Base-by-base conservation (phyloP, 2,797 vertebrate species). In the Danionella dracula region DNA sequence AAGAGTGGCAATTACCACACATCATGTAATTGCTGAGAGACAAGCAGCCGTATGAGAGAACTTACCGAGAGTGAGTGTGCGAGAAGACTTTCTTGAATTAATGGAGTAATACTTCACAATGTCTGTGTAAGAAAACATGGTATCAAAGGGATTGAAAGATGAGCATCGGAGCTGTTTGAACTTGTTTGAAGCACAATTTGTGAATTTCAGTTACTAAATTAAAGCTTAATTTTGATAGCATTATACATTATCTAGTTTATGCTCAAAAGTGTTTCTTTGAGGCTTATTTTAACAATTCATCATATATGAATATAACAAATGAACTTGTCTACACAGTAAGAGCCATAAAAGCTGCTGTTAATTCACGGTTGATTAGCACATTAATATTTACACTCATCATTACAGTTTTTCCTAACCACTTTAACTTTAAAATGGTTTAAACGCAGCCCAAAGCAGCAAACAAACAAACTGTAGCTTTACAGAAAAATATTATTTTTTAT, bases 1-100 rank as follows among this genome's bases (percentile, higher is more conserved):
- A 88, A 89, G 87, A 87, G 83, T 79, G 80, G 84, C 88, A 91
- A 90, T 91, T 91, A 91, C 81, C 71, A 78, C 84, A 83, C 85
- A 86, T 89, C 84, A 85, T 87, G 88, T 85, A 87, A 86, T 86
- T 85, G 85, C 84, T 84, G 83, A 81, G 83, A 88, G 85, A 89
- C 86, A 86, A 86, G 84, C 84, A 84, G 85, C 81, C 87, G 80
- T 85, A 80, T 78, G 86, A 88, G 86, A 79, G 78, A 84, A 84
- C 81, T 76, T 76, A 70, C 79, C 50, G 38, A 44, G 58, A 40
- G 35, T 38, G 17, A 13, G 31, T 50, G 59, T 45, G 27, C 38
- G n/a, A 31, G 12, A 20, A 9, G 37, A 34, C 55, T 65, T 59
- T 61, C 70, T 68, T 27, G 37, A 69, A 73, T 76, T 68, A 71